Evolutionary conservation across 2,888 invertebrate genomes (phyloP).

Genomic region (Opisthograptis luteolata): DNA sequence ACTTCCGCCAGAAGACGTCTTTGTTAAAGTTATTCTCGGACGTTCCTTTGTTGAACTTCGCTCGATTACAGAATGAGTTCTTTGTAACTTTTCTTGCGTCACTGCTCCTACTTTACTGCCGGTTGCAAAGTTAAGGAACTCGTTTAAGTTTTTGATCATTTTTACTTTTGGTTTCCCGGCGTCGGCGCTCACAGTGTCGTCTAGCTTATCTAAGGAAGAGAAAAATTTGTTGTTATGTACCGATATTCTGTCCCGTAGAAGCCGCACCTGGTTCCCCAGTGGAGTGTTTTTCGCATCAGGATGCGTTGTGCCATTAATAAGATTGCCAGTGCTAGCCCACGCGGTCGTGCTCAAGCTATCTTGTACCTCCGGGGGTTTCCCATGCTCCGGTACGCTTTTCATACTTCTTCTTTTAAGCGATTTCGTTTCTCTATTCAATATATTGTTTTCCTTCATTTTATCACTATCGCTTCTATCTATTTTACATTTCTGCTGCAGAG

Average conservation of each 20-base stretch:
- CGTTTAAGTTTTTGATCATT: conserved; percentile 92
- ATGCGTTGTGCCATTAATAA: conserved; percentile 66
- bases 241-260: conserved; percentile 73
- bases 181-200: conserved; percentile 58
- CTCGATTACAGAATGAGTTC: conserved; percentile 68
- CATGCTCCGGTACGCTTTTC: conserved; percentile 72
- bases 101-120: conserved; percentile 78
- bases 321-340: conserved; percentile 67
- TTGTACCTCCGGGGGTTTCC: conserved; percentile 49
- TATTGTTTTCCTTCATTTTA: conserved; percentile 48
- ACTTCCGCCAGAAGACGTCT: conserved; percentile 64
- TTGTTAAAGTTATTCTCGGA: conserved; percentile 68
- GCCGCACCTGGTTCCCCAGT: conserved; percentile 72
- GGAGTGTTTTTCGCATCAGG: conserved; percentile 61
- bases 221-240: conserved; percentile 80
- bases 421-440: conserved; percentile 53
- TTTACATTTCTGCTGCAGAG: conserved; percentile 61
- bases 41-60: conserved; percentile 58
- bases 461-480: conserved; percentile 53
- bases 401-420: conserved; percentile 55
- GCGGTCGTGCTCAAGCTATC: conserved; percentile 40
- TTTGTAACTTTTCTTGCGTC: conserved; percentile 62
- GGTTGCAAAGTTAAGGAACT: conserved; percentile 91
- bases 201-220: conserved; percentile 85
- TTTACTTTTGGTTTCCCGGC: conserved; percentile 69